phyloP scores from a whole-genome alignment of 2,113 vertebrate genomes.

The Cryptoleucopteryx plumbea region DNA sequence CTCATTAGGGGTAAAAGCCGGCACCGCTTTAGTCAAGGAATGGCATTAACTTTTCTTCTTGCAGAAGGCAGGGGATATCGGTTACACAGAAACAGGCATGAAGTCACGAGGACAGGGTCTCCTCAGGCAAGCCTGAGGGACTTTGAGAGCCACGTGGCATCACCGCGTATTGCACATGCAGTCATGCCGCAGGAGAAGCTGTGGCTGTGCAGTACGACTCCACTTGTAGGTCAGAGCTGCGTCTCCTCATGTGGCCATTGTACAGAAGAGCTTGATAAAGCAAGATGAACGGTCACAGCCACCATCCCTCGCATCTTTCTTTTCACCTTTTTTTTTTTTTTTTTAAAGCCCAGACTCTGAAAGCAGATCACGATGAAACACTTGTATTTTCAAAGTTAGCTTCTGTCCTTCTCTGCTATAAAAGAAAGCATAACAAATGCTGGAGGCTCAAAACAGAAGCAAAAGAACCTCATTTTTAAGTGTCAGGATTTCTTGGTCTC shows the following conservation, averaged over 20 bases:
- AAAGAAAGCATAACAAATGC: not conserved
- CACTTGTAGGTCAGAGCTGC: not conserved
- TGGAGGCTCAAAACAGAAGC: not conserved
- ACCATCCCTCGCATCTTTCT: not conserved
- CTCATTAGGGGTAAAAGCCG: not conserved
- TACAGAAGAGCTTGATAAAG: not conserved
- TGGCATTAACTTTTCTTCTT: not conserved
- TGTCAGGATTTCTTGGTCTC: not conserved
- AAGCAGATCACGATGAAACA: not conserved
- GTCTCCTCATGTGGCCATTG: fast-evolving
- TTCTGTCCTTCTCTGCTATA: not conserved
- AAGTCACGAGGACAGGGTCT: not conserved
- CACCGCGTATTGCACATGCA: fast-evolving
- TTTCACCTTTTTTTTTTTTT: not conserved
- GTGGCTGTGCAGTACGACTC: not conserved
- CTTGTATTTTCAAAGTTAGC: not conserved
- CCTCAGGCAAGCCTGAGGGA: not conserved
- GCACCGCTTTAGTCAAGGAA: not conserved
- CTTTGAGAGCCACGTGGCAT: not conserved
- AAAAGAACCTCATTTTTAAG: not conserved
- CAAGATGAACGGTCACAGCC: not conserved
- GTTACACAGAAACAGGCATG: not conserved
- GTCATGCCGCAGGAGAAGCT: fast-evolving
- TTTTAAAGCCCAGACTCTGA: not conserved
- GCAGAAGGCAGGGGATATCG: not conserved